Evolutionary conservation across 2,113 vertebrate genomes (phyloP).

Genomic region (Mesoclemmys tuberculata): DNA sequence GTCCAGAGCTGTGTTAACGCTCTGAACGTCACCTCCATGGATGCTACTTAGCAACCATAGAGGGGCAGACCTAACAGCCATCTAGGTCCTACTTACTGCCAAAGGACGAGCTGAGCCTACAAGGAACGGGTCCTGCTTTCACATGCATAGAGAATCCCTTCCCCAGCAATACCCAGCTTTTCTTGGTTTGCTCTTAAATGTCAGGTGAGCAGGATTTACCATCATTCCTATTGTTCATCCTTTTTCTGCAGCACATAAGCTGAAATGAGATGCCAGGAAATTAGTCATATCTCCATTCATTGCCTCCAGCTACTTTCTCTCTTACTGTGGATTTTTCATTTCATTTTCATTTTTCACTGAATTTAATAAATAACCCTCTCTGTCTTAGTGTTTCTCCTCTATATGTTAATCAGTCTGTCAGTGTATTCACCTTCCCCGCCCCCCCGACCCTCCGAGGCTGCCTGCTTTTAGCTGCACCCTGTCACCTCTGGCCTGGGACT

Average conservation of each 20-base stretch:
- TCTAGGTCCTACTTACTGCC: not conserved
- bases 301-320: not conserved
- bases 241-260: not conserved
- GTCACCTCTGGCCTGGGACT: constrained; percentile 1
- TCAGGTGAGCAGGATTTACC: not conserved
- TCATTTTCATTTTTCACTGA: not conserved
- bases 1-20: not conserved
- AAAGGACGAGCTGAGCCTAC: not conserved
- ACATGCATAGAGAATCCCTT: not conserved
- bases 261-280: not conserved
- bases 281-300: not conserved
- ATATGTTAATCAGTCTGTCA: not conserved
- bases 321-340: not conserved
- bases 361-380: not conserved
- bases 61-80: not conserved
- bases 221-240: not conserved
- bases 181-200: not conserved
- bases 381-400: not conserved
- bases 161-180: not conserved
- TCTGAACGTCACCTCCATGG: not conserved
- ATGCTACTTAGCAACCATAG: not conserved
- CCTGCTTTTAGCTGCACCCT: not conserved
- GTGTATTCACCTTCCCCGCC: not conserved
- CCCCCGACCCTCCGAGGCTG: not conserved
- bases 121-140: not conserved